Conservation (phyloP, 2,797 vertebrate genomes). For the Pangasius mekongensis region DNA sequence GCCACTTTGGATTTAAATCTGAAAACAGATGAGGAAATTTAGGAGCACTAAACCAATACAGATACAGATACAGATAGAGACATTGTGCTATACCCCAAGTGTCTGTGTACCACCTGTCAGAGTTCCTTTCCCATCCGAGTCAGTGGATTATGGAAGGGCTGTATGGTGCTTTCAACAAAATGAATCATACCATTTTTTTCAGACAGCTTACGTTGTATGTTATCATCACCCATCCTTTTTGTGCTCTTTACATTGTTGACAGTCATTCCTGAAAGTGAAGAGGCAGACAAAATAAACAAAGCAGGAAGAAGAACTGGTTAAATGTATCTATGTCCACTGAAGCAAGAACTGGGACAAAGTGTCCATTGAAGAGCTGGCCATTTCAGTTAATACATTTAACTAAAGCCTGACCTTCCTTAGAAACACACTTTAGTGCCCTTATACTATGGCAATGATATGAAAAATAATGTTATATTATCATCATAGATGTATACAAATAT, state of each 20-base stretch:
- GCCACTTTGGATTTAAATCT: not conserved
- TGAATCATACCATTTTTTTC: slow-evolving; percentile 20
- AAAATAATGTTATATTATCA: not conserved
- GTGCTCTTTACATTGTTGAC: not conserved
- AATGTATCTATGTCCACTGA: not conserved
- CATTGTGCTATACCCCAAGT: not conserved
- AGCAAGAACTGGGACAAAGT: not conserved
- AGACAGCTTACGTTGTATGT: not conserved
- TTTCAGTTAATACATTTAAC: not conserved
- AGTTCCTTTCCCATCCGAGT: not conserved
- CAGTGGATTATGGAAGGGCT: slow-evolving; percentile 10
- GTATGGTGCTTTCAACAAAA: slow-evolving; percentile 24
- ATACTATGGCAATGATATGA: not conserved
- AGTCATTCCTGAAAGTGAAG: slow-evolving; percentile 14
- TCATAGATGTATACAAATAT: not conserved
- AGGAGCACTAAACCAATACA: not conserved
- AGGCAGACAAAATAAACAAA: slow-evolving; percentile 4
- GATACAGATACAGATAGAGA: not conserved
- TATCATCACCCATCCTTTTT: slow-evolving; percentile 9
- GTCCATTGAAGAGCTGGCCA: not conserved
- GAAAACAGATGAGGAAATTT: not conserved
- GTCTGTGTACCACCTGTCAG: slow-evolving; percentile 58
- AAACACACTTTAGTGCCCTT: not conserved
- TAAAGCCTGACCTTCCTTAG: not conserved
- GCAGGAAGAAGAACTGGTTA: not conserved